A percentile compares a stretch with the other conserved stretches of the same genome.
Conservation (phyloP, 2,797 vertebrate species). For the Diceros bicornis region DNA sequence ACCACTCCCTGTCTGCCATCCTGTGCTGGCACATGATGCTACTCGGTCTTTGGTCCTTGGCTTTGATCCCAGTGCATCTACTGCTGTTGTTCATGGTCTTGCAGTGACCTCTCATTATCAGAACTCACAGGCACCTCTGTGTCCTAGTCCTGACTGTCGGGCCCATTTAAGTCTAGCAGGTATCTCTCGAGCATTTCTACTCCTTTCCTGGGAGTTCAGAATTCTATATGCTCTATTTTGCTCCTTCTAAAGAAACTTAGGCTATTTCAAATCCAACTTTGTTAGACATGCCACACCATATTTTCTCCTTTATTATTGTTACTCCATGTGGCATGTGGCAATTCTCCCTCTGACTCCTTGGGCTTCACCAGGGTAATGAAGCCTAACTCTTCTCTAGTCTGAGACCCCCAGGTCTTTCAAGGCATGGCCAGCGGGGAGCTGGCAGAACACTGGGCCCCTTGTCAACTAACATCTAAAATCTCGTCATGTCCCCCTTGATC, state of each 20-base stretch:
- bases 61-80: background rate
- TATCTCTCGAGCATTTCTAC: background rate
- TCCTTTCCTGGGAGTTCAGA: background rate
- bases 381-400: background rate
- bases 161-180: background rate
- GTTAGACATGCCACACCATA: accelerated
- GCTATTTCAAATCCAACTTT: background rate
- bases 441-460: background rate
- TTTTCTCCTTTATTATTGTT: background rate
- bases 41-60: background rate
- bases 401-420: background rate
- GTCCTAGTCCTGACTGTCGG: background rate
- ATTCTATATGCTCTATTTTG: background rate
- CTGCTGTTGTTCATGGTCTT: background rate
- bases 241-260: background rate
- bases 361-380: background rate
- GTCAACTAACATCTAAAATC: background rate
- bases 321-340: background rate
- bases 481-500: accelerated
- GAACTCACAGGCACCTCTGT: background rate
- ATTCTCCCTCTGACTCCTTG: no score
- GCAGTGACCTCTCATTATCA: background rate
- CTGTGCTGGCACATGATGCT: background rate
- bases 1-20: background rate
- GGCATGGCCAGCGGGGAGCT: background rate